Base-by-base conservation (phyloP, 2,888 invertebrate genomes). In the Drosophila hamatofila region DNA sequence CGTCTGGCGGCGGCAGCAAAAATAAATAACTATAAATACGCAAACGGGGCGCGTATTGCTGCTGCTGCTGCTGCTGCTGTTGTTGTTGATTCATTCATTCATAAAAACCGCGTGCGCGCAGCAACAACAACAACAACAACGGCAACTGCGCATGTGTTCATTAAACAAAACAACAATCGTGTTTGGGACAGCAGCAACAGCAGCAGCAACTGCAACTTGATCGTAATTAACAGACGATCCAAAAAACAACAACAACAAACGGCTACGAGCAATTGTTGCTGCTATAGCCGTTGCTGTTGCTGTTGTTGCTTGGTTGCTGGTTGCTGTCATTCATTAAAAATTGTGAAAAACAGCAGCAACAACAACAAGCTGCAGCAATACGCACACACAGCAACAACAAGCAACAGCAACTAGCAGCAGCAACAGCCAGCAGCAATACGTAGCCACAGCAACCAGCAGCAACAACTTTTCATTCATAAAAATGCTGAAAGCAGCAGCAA, bases 11-110 rank as follows among this genome's bases (percentile, higher is more conserved):
- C 52, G 68, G 60, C 75, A 78, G 85, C 71, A 75, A 76, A 81
- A 79, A 78, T 75, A 80, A 79, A 78, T 79, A 81, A 83, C 87
- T 81, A 86, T 80, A 81, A 83, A 84, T 78, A 78, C 78, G 72
- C 63, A 71, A 66, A 71, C 74, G 56, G 63, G 58, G 63, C 49
- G 67, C 58, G 73, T 77, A 69, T 73, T 73, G 75, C 44, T 72
- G 75, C 41, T 49, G 63, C 8, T 62, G 75, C 3, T 41, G 72
- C 11, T 49, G 64, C 6, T 58, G 75, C 2, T 59, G 75, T 3
- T 46, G 73, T 23, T 68, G 66, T 75, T 78, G 76, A 62, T 74
- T 70, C 66, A 69, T 86, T 86, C 86, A 83, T 84, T 84, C 87
- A 84, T 87, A 86, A 84, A 84, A 84, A 87, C 70, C 81, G 71